Evolutionary conservation across 1,140 invertebrate species (phyloP), one percentile per base, ranked within the genome.

Genomic region (Drosophila bipectinata): DNA sequence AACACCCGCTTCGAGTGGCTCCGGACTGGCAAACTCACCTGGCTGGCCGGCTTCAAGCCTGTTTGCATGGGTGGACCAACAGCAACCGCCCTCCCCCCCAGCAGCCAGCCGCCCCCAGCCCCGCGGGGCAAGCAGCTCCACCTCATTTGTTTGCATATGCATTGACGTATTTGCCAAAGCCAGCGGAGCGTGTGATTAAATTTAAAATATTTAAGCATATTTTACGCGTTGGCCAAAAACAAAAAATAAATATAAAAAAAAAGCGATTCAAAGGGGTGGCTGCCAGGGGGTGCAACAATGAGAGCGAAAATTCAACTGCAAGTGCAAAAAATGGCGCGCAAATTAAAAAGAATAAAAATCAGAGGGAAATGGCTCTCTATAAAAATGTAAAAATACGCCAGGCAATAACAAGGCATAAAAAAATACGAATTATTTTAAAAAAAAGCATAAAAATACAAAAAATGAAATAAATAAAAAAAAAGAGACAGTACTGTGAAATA

Each of bases 171-270:
- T 85, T 85, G 82, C 61, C 59, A 71, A 87, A 58, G 82, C 51
- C 82, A 87, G 78, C 82, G 82, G 69, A 72, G 82, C 82, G 82
- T 85, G 82, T 85, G 83, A 87, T 87, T 87, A 87, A 87, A 87
- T 87, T 87, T 87, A 87, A 87, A 87, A 87, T 87, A 87, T 87
- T 87, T 87, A 87, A 87, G 83, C 82, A 87, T 87, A 87, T 87
- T 87, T 87, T 87, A 82, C 82, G 82, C 78, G 82, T 87, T 87
- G 83, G 85, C 78, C 85, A 79, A 81, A 76, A 77, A 49, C 34
- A 32, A 57, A 49, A 28, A 28, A 26, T 15, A 15, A 59, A 26
- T 28, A 58, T 28, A 2, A 32, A n/a, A 9, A 15, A 60, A 60
- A 68, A 54, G 21, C 32, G 26, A 60, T 15, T 53, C 77, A 44